Evolutionary conservation across 2,797 vertebrate genomes (phyloP), one percentile per base, ranked within the genome.

Genomic region (Leptodactylus fallax): DNA sequence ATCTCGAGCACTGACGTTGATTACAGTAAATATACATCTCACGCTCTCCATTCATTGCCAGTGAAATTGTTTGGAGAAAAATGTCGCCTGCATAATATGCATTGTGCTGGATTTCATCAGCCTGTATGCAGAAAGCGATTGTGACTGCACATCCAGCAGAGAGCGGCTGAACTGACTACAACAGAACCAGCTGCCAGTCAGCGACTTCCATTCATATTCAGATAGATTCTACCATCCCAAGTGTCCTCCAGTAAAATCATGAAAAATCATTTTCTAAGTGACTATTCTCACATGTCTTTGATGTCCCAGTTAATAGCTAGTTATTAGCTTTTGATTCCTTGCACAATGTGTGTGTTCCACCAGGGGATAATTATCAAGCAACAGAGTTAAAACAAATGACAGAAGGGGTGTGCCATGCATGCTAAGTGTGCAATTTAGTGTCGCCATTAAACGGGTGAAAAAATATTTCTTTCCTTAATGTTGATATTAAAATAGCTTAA

Each of bases 271-370:
- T 79, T 84, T 85, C 77, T 88, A 85, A 84, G 87, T 88, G 87
- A 84, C 76, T 85, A 88, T 79, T 85, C 87, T 88, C 76, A 72
- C 82, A 79, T 79, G 61, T 77, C 87, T 84, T 88, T 88, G 79
- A 88, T 88, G 87, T 88, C 81, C 87, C 81, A 85, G 83, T 88
- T 88, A 88, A 88, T 88, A 88, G 82, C 82, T 65, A 45, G 87
- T 85, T 84, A 88, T 88, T 88, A 88, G 87, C 82, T 81, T 88
- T 63, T 88, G 87, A 88, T 88, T 88, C 79, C 74, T 67, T 79
- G 76, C 81, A 88, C 87, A 88, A 84, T 84, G 87, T 83, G 80
- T 84, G 74, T 69, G 87, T 78, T 81, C 81, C 87, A 84, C 76
- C 21, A 36, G 87, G 87, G 87, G 79, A 85, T 88, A 85, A 88